A percentile compares a stretch with the other conserved stretches of the same genome.
Conservation (phyloP, 1,140 invertebrate genomes). For the Drosophila orena region DNA sequence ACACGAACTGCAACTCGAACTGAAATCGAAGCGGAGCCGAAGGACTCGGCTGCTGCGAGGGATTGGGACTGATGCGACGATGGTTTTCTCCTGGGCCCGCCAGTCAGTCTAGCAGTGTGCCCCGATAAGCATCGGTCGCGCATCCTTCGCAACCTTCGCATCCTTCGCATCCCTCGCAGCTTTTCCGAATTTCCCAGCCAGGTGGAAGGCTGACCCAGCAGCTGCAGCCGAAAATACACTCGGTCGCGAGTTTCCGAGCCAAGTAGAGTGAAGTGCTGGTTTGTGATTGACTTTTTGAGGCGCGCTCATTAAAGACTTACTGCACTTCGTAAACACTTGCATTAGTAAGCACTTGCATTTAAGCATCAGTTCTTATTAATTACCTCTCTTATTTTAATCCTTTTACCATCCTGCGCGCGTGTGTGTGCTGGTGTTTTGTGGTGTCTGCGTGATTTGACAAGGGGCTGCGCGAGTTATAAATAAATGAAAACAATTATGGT, state of each 20-base stretch:
- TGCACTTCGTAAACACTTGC: conserved; percentile 4
- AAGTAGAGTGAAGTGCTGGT: conserved; percentile 50
- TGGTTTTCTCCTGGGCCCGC: conserved; percentile 13
- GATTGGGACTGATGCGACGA: conserved; percentile 10
- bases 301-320: background rate
- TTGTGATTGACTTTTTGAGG: conserved; percentile 4
- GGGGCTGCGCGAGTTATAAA: conserved; percentile 64
- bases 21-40: conserved; percentile 52
- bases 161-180: background rate
- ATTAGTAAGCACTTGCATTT: conserved; percentile 14
- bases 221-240: conserved; percentile 32
- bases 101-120: conserved; percentile 75
- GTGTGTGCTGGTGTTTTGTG: conserved; percentile 16
- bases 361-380: conserved; percentile 4
- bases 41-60: conserved; percentile 45
- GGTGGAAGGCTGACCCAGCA: conserved; percentile 43
- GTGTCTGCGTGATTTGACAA: conserved; percentile 47
- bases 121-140: conserved; percentile 49
- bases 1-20: conserved; percentile 60
- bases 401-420: conserved; percentile 16
- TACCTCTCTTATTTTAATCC: conserved; percentile 42
- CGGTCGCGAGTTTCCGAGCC: conserved; percentile 21
- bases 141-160: conserved; percentile 3
- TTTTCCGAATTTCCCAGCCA: conserved; percentile 31
- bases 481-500: conserved; percentile 67